Evolutionary conservation across 2,113 vertebrate species (phyloP).

Genomic region (Siniperca knerii): DNA sequence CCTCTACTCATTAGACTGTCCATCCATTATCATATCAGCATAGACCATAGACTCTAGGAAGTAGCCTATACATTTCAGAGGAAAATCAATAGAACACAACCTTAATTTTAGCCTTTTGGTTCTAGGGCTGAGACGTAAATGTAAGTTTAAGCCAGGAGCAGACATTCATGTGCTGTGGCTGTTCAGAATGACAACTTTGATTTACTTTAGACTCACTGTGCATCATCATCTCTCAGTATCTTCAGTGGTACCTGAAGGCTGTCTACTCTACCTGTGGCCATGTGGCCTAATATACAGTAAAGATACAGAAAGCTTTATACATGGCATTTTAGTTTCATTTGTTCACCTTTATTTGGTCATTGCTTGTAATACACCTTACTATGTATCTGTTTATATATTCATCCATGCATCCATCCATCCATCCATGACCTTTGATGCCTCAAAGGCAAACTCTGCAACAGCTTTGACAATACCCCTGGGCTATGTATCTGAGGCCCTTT

Average conservation of each 20-base stretch:
- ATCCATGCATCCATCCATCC: conserved; percentile 6
- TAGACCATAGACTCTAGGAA: conserved; percentile 11
- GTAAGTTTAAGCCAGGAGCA: conserved; percentile 10
- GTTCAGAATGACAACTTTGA: conserved; percentile 29
- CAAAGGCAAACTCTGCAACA: conserved; percentile 52
- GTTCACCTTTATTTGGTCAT: not conserved
- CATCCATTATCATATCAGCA: conserved; percentile 47
- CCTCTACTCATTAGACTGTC: conserved; percentile 26
- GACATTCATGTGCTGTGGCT: not conserved
- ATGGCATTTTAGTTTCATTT: not conserved
- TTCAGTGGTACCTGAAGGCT: conserved; percentile 8
- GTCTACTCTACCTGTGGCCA: conserved; percentile 13
- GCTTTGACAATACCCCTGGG: conserved; percentile 52
- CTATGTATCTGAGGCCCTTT: conserved; percentile 60
- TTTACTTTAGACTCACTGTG: conserved; percentile 18
- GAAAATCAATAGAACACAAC: conserved; percentile 47
- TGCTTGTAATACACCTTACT: not conserved
- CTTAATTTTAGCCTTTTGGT: conserved; percentile 39
- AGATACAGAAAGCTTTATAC: not conserved
- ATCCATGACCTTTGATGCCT: conserved; percentile 52
- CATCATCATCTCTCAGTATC: conserved; percentile 28
- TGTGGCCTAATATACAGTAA: not conserved
- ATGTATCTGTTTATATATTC: conserved; percentile 4
- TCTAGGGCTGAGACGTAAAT: conserved; percentile 25
- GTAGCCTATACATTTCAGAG: conserved; percentile 26